Conservation (phyloP, 2,797 vertebrate species). For the Tauraco hartlaubi region DNA sequence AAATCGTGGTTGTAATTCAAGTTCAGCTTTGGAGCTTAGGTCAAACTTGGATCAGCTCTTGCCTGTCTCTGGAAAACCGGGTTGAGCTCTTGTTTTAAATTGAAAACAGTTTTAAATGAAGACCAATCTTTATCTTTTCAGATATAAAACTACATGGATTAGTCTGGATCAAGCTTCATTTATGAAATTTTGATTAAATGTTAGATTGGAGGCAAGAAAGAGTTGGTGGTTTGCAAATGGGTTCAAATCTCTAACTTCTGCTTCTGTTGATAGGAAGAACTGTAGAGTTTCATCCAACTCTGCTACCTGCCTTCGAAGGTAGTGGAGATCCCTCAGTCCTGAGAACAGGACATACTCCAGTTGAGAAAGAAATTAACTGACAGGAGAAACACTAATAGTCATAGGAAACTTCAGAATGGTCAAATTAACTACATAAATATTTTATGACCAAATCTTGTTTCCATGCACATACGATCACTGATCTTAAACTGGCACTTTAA, state of each 20-base stretch:
- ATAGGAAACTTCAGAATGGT: background rate
- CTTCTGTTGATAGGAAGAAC: background rate
- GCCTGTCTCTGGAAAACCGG: background rate
- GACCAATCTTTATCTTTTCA: background rate
- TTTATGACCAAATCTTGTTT: background rate
- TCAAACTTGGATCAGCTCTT: background rate
- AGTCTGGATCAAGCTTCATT: background rate
- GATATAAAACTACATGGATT: background rate
- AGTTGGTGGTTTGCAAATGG: background rate
- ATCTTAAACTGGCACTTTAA: background rate
- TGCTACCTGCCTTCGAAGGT: background rate
- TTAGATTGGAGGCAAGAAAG: background rate
- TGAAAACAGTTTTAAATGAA: background rate
- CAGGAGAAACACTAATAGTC: background rate
- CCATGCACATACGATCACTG: fast-evolving
- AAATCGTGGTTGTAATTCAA: background rate
- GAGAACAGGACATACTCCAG: background rate
- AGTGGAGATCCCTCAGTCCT: background rate
- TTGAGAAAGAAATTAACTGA: background rate
- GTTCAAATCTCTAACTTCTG: background rate
- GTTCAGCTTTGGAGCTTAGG: background rate
- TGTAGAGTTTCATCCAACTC: background rate
- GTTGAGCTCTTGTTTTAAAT: background rate
- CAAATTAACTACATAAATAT: background rate
- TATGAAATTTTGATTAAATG: background rate